These are phyloP conservation scores for Drosophila quinaria DNA, from an alignment of 2,888 invertebrate genomes.

Conservation along the genomic window DNA sequence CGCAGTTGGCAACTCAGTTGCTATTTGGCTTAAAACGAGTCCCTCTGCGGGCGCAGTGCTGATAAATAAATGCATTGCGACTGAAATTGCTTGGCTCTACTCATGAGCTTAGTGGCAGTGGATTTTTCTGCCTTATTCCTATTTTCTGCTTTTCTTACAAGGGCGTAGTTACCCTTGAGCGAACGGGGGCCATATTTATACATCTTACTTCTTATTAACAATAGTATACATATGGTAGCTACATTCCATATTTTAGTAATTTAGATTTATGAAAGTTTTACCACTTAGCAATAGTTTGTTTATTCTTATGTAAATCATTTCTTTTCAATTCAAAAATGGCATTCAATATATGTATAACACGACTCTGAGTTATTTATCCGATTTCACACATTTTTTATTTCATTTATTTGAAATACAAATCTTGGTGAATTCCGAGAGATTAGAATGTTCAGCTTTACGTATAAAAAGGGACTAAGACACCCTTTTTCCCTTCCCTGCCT, in stretches of 20 bases:
- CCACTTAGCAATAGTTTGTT: too few relatives aligned
- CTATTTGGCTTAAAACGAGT: not conserved
- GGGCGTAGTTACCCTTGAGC: not conserved
- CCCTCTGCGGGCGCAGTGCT: constrained; percentile 9
- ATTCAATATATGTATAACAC: too few relatives aligned
- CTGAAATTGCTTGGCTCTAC: constrained; percentile 34
- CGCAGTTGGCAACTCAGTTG: constrained; percentile 32
- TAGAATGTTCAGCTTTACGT: not conserved
- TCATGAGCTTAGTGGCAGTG: constrained; percentile 19
- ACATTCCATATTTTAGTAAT: too few relatives aligned
- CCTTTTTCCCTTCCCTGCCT: not conserved
- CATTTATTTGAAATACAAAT: too few relatives aligned
- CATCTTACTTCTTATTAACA: too few relatives aligned
- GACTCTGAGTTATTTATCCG: too few relatives aligned
- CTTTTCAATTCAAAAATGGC: too few relatives aligned
- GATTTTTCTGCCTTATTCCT: not conserved
- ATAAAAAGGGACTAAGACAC: too few relatives aligned
- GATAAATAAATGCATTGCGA: constrained; percentile 54
- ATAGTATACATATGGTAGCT: too few relatives aligned
- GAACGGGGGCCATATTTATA: not conserved
- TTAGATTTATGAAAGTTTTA: too few relatives aligned
- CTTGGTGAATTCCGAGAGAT: not conserved
- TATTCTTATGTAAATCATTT: too few relatives aligned
- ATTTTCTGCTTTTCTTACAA: not conserved
- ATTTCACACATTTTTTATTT: not conserved